phyloP scores from a whole-genome alignment of 1,140 invertebrate genomes.

The Berghia stephanieae region DNA sequence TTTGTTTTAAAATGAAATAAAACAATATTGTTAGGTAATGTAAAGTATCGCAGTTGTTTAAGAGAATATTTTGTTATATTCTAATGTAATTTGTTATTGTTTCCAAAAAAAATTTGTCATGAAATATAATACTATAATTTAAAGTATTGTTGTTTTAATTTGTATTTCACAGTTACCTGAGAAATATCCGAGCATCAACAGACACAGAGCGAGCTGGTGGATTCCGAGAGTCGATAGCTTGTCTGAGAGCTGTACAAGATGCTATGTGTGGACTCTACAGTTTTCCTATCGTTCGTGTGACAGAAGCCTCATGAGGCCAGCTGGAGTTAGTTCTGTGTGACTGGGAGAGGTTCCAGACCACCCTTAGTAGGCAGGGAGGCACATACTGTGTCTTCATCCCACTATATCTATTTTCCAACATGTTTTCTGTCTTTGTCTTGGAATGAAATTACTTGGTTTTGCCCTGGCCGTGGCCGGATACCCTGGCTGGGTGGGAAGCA shows the following conservation, averaged over 20 bases:
- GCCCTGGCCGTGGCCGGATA: not conserved
- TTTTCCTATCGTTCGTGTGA: constrained; percentile 34
- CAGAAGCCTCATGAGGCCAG: too few relatives aligned
- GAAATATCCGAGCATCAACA: constrained; percentile 79
- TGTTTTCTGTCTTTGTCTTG: not conserved
- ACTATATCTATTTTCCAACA: not conserved
- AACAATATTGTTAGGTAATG: too few relatives aligned
- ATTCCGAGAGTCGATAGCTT: constrained; percentile 82
- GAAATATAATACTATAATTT: not conserved
- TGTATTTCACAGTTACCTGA: constrained; percentile 72
- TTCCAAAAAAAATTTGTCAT: not conserved
- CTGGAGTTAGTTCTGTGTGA: too few relatives aligned
- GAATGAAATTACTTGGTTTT: not conserved
- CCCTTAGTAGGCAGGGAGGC: not conserved
- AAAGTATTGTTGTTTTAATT: constrained; percentile 12
- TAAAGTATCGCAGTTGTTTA: too few relatives aligned
- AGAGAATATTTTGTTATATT: not conserved
- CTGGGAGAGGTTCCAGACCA: too few relatives aligned
- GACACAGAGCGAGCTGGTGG: constrained; percentile 86
- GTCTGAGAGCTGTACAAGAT: constrained; percentile 88
- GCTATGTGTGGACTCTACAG: constrained; percentile 82
- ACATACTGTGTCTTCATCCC: not conserved
- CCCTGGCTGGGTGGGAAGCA: too few relatives aligned
- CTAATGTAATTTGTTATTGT: not conserved
- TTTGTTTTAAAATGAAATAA: too few relatives aligned